Evolutionary conservation across 2,113 vertebrate genomes (phyloP), one percentile per base, ranked within the genome.

Genomic region (Otis tarda): DNA sequence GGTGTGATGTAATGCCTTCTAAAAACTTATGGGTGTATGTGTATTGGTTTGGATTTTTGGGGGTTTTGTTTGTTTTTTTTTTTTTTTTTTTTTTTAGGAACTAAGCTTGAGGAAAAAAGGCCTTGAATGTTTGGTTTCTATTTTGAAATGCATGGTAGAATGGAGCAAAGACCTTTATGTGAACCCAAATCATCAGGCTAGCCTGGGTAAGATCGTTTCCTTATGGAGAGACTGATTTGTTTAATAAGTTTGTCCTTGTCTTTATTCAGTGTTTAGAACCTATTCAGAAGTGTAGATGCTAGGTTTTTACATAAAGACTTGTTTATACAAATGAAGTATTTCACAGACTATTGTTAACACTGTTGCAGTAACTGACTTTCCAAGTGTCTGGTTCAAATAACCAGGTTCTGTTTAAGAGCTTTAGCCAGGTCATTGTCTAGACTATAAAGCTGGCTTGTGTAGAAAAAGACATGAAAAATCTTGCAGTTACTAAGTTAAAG

Each of bases 141-240:
- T 99, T 95, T 98, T 99, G 70, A 99, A 99, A 96, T 99, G 99
- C 95, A 99, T 99, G 99, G 99, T 99, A 89, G 99, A 99, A 90
- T 99, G 99, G 99, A 99, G 99, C 98, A 99, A 98, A 97, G 99
- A 99, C 97, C 98, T 99, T 82, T 99, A 99, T 23, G 98, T 99
- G 96, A 99, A 99, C 79, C 99, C 99, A 5, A 99, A 99, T 95
- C 98, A 99, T 83, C 99, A 99, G 93, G 94, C 99, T 59, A 98
- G 98, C 97, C 98, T 99, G 4, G 99, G 99, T 99, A 95, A 99
- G 99, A 56, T 61, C 71, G 33, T 37, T 41, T 64, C 35, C 57
- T 33, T 68, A 8, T 30, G 16, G 10, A 69, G 52, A 77, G 31
- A 28, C 27, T 53, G 12, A 35, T 63, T 57, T 49, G 33, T 22